Evolutionary conservation across 2,113 vertebrate genomes (phyloP), one percentile per base, ranked within the genome.

Genomic region (Nestor notabilis): DNA sequence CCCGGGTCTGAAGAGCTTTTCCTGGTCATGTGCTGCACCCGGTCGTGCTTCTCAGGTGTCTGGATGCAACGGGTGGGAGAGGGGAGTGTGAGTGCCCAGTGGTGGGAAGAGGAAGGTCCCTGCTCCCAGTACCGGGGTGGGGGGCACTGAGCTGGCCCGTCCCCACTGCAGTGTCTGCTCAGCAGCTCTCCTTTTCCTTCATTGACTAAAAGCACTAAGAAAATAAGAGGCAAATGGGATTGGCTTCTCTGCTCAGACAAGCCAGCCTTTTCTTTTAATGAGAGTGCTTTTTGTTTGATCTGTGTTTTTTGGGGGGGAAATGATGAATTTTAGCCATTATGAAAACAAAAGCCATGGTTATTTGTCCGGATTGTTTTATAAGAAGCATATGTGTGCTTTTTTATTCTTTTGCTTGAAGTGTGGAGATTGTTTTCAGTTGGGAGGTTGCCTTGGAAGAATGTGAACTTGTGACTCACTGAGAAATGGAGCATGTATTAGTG

Each of bases 401-500:
- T 96, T 97, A 89, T 96, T 96, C 90, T 93, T 94, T 58, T 81
- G 76, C 95, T 93, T 90, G 69, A 92, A 96, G 89, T 90, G 86
- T 78, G 76, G 90, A 88, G 95, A 93, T 97, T 95, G 90, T 96
- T 96, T 96, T 92, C 72, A 90, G 80, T 90, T 92, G 94, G 94
- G 95, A 97, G 80, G 55, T 46, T 95, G 86, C 69, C 24, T 63
- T 25, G 94, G 69, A 97, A 93, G 92, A 96, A 97, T 95, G 94
- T 95, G 90, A 97, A 97, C 96, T 96, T 89, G 71, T 95, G 95
- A 97, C 96, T 97, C 94, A 87, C 92, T 89, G 82, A 78, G 92
- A 83, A 95, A 66, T 52, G 1, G 16, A 86, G 78, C 60, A 16
- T 89, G n/a, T 66, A 46, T 88, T 77, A 95, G 79, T 11, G 4